Evolutionary conservation across 2,888 invertebrate genomes (phyloP), one percentile per base, ranked within the genome.

Genomic region (Tenthredo livida): DNA sequence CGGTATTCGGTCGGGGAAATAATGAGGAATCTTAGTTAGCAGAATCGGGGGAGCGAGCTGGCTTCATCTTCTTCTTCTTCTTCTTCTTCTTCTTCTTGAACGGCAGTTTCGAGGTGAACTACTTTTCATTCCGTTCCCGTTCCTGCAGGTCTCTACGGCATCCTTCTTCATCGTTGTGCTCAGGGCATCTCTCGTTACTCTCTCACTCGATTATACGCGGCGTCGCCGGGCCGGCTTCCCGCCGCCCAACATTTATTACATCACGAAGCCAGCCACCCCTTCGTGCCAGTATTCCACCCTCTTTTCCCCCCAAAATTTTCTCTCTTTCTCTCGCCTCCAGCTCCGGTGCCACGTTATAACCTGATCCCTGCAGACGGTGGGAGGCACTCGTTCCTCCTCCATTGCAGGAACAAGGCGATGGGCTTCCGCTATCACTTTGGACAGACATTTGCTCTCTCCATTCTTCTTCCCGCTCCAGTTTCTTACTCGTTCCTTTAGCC

Each of bases 191-290:
- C 43, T 73, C 21, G 72, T 73, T 73, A 73, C 77, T 77, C 77
- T 77, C 77, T 77, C 54, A 77, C 77, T 77, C 77, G 77, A 77
- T 77, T 77, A 77, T 77, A 77, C 77, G 77, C 54, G 47, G 77
- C 77, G 77, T 77, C 77, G 77, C 54, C 54, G 29, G 77, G 77
- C 77, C 77, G 77, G 77, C 54, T 54, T 77, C 33, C n/a, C 54
- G 54, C 54, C 54, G 29, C 77, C 77, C 77, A 77, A 77, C 77
- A 77, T 77, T 77, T 77, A 77, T 77, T 77, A 77, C 77, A 77
- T 77, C 77, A 77, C 77, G 77, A 54, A 77, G 77, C 33, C 77
- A 77, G 77, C 77, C 77, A 77, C 54, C 77, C 77, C 77, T 77
- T 54, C 50, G 29, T 73, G 25, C 54, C 54, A 54, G 77, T 10